Base-by-base conservation (phyloP, 1,140 invertebrate genomes). In the Orussus abietinus region DNA sequence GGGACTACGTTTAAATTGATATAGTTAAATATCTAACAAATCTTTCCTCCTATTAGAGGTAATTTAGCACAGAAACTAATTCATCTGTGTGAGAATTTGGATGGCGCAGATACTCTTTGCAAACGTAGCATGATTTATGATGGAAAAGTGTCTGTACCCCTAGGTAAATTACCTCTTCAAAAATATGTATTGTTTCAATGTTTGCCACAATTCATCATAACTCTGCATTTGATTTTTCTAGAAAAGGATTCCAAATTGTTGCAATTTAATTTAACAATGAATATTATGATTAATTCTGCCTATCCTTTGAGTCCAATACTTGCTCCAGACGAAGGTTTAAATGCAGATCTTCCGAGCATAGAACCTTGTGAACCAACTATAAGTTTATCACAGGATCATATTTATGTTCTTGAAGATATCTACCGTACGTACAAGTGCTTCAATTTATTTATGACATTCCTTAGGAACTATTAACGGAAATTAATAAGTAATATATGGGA, bases 11-110 rank as follows among this genome's bases (percentile, higher is more conserved):
- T n/a, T n/a, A n/a, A n/a, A n/a, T n/a, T n/a, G n/a, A n/a, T n/a
- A n/a, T n/a, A n/a, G n/a, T n/a, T n/a, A n/a, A n/a, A n/a, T n/a
- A n/a, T n/a, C n/a, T n/a, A n/a, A n/a, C n/a, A n/a, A n/a, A n/a
- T n/a, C n/a, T n/a, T n/a, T n/a, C n/a, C n/a, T n/a, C n/a, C n/a
- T n/a, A n/a, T 49, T 59, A 90, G 86, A 60, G 69, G 76, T 32
- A 78, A 86, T 33, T 54, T 88, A 17, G 75, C 78, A n/a, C 78
- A 78, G 38, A 86, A 83, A 63, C 58, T 91, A 11, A 38, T 90
- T 10, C 79, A 83, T 48, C 72, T 90, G 26, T 80, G 86, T 53
- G 85, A 88, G 59, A 76, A 76, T 40, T 59, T 79, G 14, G 75
- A 72, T 50, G 78, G 79, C 34, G 50, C 57, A 25, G 62, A 78